Evolutionary conservation across 2,797 vertebrate genomes (phyloP).

Genomic region (Sarcophilus harrisii): DNA sequence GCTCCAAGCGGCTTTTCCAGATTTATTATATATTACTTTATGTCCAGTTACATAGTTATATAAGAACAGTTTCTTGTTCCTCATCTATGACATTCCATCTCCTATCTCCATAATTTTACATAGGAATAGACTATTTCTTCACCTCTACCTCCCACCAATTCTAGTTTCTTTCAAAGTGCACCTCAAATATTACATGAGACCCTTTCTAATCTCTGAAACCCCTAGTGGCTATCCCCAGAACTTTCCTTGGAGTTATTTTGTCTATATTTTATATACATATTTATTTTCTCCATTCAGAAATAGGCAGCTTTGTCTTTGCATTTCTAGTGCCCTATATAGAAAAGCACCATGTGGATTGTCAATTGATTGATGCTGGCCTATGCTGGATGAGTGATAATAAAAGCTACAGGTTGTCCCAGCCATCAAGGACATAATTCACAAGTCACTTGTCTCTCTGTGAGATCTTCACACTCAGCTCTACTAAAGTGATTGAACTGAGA

Average conservation of each 20-base stretch:
- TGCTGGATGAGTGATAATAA: background rate
- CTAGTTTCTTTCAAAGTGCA: background rate
- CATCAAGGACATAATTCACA: constrained; percentile 37
- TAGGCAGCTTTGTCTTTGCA: background rate
- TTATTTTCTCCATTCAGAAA: background rate
- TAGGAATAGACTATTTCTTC: background rate
- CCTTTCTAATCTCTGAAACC: background rate
- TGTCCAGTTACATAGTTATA: background rate
- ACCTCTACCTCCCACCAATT: background rate
- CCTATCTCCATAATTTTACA: background rate
- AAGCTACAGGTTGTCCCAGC: background rate
- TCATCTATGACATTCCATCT: background rate
- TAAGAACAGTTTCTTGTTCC: background rate
- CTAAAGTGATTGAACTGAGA: constrained; percentile 33
- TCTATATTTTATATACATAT: background rate
- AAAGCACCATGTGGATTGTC: background rate
- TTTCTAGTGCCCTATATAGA: background rate
- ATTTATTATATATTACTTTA: background rate
- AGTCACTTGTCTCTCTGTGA: constrained; percentile 36
- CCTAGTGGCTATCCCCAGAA: background rate
- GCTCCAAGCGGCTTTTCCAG: background rate
- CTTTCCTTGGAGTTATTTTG: background rate
- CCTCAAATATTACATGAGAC: background rate
- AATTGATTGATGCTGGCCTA: background rate
- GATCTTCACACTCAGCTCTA: constrained; percentile 54